These are phyloP conservation scores for Leptopilina drosophilae DNA, from an alignment of 2,888 invertebrate genomes.

Conservation along the genomic window DNA sequence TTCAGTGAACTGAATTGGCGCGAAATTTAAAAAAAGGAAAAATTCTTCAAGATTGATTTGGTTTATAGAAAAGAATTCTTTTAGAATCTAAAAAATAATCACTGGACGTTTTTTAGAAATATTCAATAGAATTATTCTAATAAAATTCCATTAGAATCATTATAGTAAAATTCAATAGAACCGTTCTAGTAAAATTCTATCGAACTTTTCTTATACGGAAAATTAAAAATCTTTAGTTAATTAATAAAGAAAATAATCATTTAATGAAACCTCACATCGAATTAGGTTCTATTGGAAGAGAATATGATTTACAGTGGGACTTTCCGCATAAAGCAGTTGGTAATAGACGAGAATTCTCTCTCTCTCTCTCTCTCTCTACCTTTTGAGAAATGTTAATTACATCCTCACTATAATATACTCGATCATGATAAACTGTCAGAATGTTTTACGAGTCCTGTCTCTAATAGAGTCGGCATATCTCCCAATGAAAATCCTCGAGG, in stretches of 20 bases:
- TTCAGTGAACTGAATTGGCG: too few species aligned
- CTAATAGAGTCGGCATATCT: constrained; percentile 37
- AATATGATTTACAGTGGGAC: constrained; percentile 28
- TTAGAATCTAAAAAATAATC: too few species aligned
- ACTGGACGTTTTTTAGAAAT: too few species aligned
- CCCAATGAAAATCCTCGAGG: not conserved
- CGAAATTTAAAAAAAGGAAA: too few species aligned
- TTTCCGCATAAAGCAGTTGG: constrained; percentile 22
- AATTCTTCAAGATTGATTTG: too few species aligned
- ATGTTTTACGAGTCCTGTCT: constrained; percentile 38
- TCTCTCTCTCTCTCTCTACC: not conserved
- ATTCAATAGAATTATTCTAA: too few species aligned
- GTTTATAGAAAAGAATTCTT: too few species aligned
- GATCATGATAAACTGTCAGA: constrained; percentile 41
- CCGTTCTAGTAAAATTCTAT: too few species aligned
- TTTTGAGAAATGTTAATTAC: constrained; percentile 39
- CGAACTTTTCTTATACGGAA: too few species aligned
- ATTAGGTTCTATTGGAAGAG: not conserved
- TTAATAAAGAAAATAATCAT: constrained; percentile 31
- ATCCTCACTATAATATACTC: constrained; percentile 22
- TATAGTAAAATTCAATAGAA: too few species aligned
- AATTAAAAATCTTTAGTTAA: not conserved
- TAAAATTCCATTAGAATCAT: too few species aligned
- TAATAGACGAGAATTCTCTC: constrained; percentile 20
- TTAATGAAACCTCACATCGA: constrained; percentile 9